These are phyloP conservation scores for Aproaerema taeniolella DNA, from an alignment of 2,888 invertebrate species.

Conservation along the genomic window DNA sequence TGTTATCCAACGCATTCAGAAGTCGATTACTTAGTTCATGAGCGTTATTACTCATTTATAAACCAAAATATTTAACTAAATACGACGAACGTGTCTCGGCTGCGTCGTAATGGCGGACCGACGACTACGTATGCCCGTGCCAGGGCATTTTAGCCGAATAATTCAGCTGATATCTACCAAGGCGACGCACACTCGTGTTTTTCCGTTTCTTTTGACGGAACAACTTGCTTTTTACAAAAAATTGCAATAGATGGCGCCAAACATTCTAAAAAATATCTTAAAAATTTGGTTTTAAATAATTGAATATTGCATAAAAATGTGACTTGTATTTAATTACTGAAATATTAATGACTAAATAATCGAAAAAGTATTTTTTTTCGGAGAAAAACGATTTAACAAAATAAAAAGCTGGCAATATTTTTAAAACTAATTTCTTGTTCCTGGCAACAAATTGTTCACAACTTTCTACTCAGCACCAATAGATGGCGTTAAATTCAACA, in stretches of 20 bases:
- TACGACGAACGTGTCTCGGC: conserved; percentile 78
- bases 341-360: too few species aligned
- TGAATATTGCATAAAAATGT: not conserved
- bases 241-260: conserved; percentile 45
- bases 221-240: conserved; percentile 37
- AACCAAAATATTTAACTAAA: conserved; percentile 78
- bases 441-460: conserved; percentile 10
- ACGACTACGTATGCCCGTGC: conserved; percentile 79
- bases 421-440: too few species aligned
- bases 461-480: not conserved
- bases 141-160: conserved; percentile 79
- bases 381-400: too few species aligned
- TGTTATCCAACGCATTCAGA: conserved; percentile 97
- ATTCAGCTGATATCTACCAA: conserved; percentile 78
- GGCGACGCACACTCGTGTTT: conserved; percentile 76
- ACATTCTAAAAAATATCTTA: not conserved
- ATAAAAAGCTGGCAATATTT: not conserved
- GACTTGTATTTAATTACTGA: too few species aligned
- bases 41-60: conserved; percentile 89
- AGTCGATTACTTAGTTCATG: conserved; percentile 96
- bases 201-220: conserved; percentile 75
- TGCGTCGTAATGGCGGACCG: conserved; percentile 79
- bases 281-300: not conserved
- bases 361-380: too few species aligned
- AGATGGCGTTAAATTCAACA: conserved; percentile 27